phyloP scores from a whole-genome alignment of 2,797 vertebrate genomes.

The Rhinichthys osculus region DNA sequence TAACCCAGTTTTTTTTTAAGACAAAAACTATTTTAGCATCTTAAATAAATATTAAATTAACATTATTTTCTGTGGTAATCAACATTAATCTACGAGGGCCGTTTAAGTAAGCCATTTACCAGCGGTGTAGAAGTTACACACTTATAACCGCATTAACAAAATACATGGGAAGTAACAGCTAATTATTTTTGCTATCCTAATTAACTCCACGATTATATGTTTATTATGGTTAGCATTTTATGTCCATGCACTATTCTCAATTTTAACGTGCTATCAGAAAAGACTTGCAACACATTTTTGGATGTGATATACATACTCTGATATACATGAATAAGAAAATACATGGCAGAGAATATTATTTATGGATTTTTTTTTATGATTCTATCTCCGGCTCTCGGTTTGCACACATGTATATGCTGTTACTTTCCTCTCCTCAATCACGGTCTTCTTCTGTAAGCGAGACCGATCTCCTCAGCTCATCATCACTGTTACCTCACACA shows the following conservation, averaged over 20 bases:
- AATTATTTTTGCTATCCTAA: too few relatives aligned
- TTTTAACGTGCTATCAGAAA: neutral
- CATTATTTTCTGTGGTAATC: too few relatives aligned
- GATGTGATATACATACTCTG: too few relatives aligned
- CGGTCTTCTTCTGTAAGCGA: slow-evolving; percentile 36
- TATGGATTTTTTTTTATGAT: neutral
- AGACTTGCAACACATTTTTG: neutral
- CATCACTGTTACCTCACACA: slow-evolving; percentile 56
- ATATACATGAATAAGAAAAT: neutral
- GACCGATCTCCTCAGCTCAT: slow-evolving; percentile 50
- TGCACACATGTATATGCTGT: neutral
- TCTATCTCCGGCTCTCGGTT: neutral
- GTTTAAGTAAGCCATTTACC: too few relatives aligned
- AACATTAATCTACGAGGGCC: too few relatives aligned
- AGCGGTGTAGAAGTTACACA: too few relatives aligned
- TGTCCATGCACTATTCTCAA: neutral
- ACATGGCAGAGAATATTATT: neutral
- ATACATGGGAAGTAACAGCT: too few relatives aligned
- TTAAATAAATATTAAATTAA: too few relatives aligned
- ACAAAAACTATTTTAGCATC: too few relatives aligned
- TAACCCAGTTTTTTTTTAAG: neutral
- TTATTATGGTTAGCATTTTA: too few relatives aligned
- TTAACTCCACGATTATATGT: too few relatives aligned
- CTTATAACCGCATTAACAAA: too few relatives aligned
- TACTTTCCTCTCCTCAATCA: slow-evolving; percentile 40